These are phyloP conservation scores for Saimiri boliviensis DNA, from an alignment of 2,113 vertebrate genomes.

Conservation along the genomic window DNA sequence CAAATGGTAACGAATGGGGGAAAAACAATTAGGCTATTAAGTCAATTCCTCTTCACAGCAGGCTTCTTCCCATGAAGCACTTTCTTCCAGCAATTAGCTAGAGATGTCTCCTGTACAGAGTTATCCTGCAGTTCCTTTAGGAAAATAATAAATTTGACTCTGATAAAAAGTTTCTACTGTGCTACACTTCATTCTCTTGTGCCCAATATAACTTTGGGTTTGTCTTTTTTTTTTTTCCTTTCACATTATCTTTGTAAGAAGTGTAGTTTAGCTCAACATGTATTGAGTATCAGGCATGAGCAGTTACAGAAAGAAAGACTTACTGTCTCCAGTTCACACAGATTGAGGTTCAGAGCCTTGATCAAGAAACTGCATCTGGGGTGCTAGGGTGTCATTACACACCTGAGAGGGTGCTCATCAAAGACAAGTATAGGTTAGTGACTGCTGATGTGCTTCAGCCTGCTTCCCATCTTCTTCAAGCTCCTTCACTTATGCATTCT, in stretches of 20 bases:
- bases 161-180: neutral
- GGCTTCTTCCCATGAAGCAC: neutral
- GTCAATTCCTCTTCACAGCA: neutral
- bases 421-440: neutral
- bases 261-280: neutral
- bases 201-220: neutral
- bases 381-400: neutral
- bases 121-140: neutral
- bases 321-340: neutral
- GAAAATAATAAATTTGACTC: neutral
- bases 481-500: neutral
- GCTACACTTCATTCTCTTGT: neutral
- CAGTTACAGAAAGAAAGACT: neutral
- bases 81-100: slow-evolving; percentile 40
- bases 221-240: neutral
- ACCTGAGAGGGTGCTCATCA: neutral
- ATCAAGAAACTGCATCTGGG: accelerated
- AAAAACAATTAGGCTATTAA: slow-evolving; percentile 17
- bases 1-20: slow-evolving; percentile 29
- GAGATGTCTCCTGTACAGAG: neutral
- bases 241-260: neutral
- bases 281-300: neutral
- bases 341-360: neutral
- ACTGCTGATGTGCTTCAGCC: neutral
- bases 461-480: neutral